phyloP scores from a whole-genome alignment of 2,113 vertebrate species.

The Canis aureus region DNA sequence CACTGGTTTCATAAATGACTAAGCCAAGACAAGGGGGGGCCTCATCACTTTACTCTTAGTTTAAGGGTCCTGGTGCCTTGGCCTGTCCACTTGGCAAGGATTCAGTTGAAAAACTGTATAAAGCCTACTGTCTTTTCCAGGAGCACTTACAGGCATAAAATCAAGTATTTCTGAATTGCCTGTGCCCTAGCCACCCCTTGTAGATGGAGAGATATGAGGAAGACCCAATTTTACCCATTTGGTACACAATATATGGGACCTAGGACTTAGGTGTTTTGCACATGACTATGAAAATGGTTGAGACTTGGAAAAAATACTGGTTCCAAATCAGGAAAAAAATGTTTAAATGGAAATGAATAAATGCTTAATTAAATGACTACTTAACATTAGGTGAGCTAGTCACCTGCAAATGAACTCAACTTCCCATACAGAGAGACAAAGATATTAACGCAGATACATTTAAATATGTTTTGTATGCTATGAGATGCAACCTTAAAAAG shows the following conservation, averaged over 20 bases:
- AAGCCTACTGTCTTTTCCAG: background rate
- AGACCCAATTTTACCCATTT: background rate
- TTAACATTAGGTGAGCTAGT: background rate
- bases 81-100: background rate
- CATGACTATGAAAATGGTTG: background rate
- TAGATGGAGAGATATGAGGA: background rate
- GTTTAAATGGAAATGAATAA: background rate
- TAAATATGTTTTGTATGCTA: background rate
- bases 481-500: background rate
- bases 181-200: background rate
- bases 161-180: background rate
- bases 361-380: background rate
- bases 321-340: background rate
- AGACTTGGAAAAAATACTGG: background rate
- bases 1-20: conserved; percentile 22
- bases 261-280: background rate
- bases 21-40: background rate
- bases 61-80: background rate
- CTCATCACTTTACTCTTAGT: background rate
- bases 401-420: background rate
- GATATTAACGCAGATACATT: background rate
- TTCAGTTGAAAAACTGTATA: background rate
- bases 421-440: background rate
- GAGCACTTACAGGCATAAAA: background rate
- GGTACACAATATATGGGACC: accelerated